phyloP scores from a whole-genome alignment of 2,888 invertebrate species.

The Cerastis leucographa region DNA sequence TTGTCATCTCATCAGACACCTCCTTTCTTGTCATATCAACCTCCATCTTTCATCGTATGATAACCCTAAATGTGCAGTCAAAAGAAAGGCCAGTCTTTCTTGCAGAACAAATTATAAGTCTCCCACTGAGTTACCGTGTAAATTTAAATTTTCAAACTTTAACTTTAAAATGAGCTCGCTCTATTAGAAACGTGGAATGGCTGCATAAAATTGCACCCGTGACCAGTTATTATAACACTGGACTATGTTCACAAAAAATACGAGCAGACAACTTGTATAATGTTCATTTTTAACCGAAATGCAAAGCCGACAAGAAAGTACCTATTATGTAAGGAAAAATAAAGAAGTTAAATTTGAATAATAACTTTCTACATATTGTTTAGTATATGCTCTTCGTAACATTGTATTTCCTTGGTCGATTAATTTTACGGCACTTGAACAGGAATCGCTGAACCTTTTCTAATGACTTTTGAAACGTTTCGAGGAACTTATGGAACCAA shows the following conservation, averaged over 20 bases:
- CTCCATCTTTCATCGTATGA: slow-evolving; percentile 25
- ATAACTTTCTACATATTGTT: slow-evolving; percentile 11
- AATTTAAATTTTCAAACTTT: slow-evolving; percentile 82
- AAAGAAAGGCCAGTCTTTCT: slow-evolving; percentile 69
- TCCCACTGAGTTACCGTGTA: slow-evolving; percentile 71
- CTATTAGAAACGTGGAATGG: slow-evolving; percentile 73
- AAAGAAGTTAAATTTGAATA: slow-evolving; percentile 12
- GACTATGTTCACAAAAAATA: slow-evolving; percentile 52
- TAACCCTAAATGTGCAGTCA: slow-evolving; percentile 72
- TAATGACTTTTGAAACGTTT: slow-evolving; percentile 41
- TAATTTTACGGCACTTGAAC: slow-evolving; percentile 49
- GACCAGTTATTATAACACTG: slow-evolving; percentile 40
- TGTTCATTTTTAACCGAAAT: slow-evolving; percentile 43
- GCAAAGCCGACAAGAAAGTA: slow-evolving; percentile 16
- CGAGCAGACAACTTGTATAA: slow-evolving; percentile 37
- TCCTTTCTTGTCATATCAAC: no score
- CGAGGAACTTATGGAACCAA: slow-evolving; percentile 10
- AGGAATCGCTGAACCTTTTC: slow-evolving; percentile 48
- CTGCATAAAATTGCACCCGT: slow-evolving; percentile 64
- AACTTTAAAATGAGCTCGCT: slow-evolving; percentile 77
- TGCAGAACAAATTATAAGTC: slow-evolving; percentile 81
- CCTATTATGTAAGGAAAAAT: slow-evolving; percentile 24
- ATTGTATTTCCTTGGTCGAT: slow-evolving; percentile 33
- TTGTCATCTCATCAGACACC: no score
- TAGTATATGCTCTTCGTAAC: slow-evolving; percentile 12